A percentile compares a stretch with the other conserved stretches of the same genome.
Evolutionary conservation across 2,888 invertebrate genomes (phyloP).

Genomic region (Slavum lentiscoides): DNA sequence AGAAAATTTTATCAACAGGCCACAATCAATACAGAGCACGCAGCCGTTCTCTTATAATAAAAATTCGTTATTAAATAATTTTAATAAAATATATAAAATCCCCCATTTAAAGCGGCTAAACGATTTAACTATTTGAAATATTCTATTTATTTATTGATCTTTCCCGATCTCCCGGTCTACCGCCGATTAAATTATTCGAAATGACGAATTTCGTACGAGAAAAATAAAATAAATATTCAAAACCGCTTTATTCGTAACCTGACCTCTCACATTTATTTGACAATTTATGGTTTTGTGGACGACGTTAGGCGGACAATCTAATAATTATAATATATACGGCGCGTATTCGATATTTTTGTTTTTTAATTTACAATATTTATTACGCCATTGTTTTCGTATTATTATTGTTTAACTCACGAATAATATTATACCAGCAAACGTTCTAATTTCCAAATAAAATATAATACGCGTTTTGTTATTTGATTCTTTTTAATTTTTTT

Average conservation of each 20-base stretch:
- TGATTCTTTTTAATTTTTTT: too few species aligned
- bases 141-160: too few species aligned
- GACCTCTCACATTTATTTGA: neutral
- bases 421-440: neutral
- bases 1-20: too few species aligned
- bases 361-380: conserved; percentile 17
- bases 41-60: too few species aligned
- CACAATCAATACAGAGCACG: too few species aligned
- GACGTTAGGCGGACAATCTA: neutral
- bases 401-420: neutral
- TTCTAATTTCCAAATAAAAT: too few species aligned
- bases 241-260: neutral
- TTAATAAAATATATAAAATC: too few species aligned
- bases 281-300: conserved; percentile 9
- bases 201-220: neutral
- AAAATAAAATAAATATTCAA: neutral
- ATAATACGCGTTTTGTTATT: too few species aligned
- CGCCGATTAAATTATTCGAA: neutral
- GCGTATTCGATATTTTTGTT: neutral
- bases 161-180: too few species aligned
- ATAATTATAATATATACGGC: neutral
- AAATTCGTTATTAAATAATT: too few species aligned
- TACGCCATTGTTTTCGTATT: conserved; percentile 9
- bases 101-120: too few species aligned
- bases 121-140: too few species aligned